phyloP scores from a whole-genome alignment of 2,888 invertebrate species.

The Polyommatus icarus region DNA sequence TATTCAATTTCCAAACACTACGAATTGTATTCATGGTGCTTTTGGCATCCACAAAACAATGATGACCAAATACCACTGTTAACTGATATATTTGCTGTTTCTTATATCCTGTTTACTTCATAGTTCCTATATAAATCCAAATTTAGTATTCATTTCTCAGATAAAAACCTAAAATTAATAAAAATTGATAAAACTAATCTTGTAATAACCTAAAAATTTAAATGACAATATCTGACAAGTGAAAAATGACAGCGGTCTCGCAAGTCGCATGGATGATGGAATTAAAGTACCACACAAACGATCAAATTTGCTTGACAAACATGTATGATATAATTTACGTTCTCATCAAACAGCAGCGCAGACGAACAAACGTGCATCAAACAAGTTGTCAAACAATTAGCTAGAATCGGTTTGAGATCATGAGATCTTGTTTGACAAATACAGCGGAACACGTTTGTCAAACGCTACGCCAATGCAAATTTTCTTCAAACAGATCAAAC shows the following conservation, averaged over 20 bases:
- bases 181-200: background rate
- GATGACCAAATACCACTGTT: background rate
- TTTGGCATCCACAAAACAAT: slow-evolving; percentile 1
- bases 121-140: background rate
- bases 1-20: slow-evolving; percentile 30
- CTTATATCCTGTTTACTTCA: background rate
- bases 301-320: too few species aligned
- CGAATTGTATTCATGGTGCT: slow-evolving; percentile 29
- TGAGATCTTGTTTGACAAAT: too few species aligned
- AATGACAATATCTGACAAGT: background rate
- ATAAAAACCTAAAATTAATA: background rate
- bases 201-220: background rate
- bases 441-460: too few species aligned
- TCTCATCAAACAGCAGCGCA: too few species aligned
- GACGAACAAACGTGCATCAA: too few species aligned
- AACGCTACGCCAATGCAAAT: too few species aligned
- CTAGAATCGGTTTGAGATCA: too few species aligned
- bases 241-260: background rate
- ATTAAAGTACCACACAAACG: too few species aligned
- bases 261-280: too few species aligned
- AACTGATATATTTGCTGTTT: background rate
- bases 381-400: too few species aligned
- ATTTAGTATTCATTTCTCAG: background rate
- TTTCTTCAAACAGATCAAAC: too few species aligned
- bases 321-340: too few species aligned